Evolutionary conservation across 2,797 vertebrate genomes (phyloP), one percentile per base, ranked within the genome.

Genomic region (Megalops cyprinoides): DNA sequence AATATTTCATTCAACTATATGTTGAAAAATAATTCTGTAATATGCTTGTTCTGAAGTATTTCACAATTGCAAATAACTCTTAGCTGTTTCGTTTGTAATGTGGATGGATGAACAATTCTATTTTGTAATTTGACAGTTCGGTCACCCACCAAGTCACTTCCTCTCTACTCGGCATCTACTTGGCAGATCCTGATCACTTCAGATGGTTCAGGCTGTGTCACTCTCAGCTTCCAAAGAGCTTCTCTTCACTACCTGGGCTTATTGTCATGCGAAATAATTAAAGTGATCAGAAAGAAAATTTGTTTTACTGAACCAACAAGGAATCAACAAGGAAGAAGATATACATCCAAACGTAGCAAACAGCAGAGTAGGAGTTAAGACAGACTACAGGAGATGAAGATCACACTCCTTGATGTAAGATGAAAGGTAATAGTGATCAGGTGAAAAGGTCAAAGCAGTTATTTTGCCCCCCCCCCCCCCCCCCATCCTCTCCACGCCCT

Each of bases 371-470:
- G 15, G 31, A 39, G 62, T n/a, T n/a, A n/a, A 90, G 91, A 90
- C 90, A 87, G 90, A 84, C 87, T 87, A 82, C 86, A 87, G 88
- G 82, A 82, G 82, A 85, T 82, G 78, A 58, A 9, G 76, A 37
- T 83, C 82, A 85, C 84, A 2, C 39, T 49, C 42, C 25, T 28
- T 39, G 44, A 42, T 42, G 34, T 37, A 34, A 39, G 18, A 9
- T 3, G 1, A 65, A 28, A 65, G 62, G 4, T 3, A 15, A 20
- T 34, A 69, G 65, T 1, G 20, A 42, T 23, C 2, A 1, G 4
- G 58, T 31, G 58, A 6, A 37, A 34, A 15, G 18, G 28, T 12
- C 28, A 56, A 56, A 53, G 10, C 76, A 65, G 56, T 14, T 23
- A 20, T 10, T 20, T 34, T 1, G 25, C n/a, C 9, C 23, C 10